phyloP scores from a whole-genome alignment of 1,140 invertebrate species.

The Scaptomyza graminum region DNA sequence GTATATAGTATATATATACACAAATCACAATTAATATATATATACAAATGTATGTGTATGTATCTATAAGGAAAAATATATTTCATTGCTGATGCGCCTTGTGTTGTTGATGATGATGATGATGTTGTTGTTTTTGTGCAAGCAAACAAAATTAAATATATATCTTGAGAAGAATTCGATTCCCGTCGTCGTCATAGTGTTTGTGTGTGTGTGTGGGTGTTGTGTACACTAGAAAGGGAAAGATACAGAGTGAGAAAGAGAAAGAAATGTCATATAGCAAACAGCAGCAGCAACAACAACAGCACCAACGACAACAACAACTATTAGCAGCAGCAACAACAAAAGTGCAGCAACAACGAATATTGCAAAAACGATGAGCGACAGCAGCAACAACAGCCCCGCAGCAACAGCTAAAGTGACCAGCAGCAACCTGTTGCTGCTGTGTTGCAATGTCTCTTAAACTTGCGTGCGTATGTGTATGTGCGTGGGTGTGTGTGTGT shows the following conservation, averaged over 20 bases:
- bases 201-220: constrained; percentile 2
- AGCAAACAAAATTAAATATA: constrained; percentile 25
- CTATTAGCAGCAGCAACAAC: constrained; percentile 42
- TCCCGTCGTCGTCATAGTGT: constrained; percentile 16
- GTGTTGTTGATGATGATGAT: constrained; percentile 79
- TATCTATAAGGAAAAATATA: constrained; percentile 16
- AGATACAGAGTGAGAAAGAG: constrained; percentile 14
- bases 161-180: constrained; percentile 9
- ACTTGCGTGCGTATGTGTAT: constrained; percentile 16
- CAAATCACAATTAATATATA: constrained; percentile 18
- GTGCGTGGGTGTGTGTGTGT: constrained; percentile 4
- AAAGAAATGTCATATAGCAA: constrained; percentile 13
- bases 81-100: constrained; percentile 73
- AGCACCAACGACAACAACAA: constrained; percentile 24
- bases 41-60: constrained; percentile 21
- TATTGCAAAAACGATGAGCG: constrained; percentile 12
- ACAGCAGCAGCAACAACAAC: constrained; percentile 8
- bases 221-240: constrained; percentile 19
- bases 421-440: constrained; percentile 23
- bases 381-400: constrained; percentile 22
- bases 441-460: constrained; percentile 6
- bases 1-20: constrained; percentile 12
- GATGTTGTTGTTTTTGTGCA: constrained; percentile 76
- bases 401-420: background rate
- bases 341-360: constrained; percentile 42